Evolutionary conservation across 2,888 invertebrate genomes (phyloP).

Genomic region (Papilio gigon): DNA sequence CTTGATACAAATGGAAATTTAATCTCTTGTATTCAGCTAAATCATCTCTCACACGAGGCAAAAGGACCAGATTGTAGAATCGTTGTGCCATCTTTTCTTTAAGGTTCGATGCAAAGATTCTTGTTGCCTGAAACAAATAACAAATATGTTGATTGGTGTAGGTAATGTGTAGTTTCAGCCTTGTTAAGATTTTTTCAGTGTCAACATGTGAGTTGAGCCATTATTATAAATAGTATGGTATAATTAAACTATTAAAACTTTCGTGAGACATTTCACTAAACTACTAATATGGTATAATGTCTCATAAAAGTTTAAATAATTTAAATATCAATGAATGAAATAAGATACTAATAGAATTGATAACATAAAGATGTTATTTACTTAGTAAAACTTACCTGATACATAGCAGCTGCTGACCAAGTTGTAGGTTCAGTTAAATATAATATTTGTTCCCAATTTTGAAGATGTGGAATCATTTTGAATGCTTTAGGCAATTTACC

Average conservation of each 20-base stretch:
- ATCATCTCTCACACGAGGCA: constrained; percentile 97
- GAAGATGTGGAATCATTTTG: constrained; percentile 95
- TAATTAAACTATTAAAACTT: too few relatives aligned
- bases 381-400: constrained; percentile 81
- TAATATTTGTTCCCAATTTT: constrained; percentile 97
- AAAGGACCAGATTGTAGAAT: constrained; percentile 95
- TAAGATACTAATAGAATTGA: too few relatives aligned
- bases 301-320: too few relatives aligned
- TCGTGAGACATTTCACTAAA: too few relatives aligned
- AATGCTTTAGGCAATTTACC: constrained; percentile 99
- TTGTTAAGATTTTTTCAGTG: too few relatives aligned
- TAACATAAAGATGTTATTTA: neutral
- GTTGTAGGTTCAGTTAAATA: constrained; percentile 94
- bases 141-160: constrained; percentile 15
- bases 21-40: constrained; percentile 96
- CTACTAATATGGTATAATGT: too few relatives aligned
- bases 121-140: constrained; percentile 85
- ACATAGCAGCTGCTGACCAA: constrained; percentile 99
- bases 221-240: too few relatives aligned
- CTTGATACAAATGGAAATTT: constrained; percentile 98
- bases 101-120: constrained; percentile 98
- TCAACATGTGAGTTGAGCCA: too few relatives aligned
- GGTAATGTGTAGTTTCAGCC: too few relatives aligned
- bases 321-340: neutral
- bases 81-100: constrained; percentile 98